These are phyloP conservation scores for Heterodera filipjevi DNA, from an alignment of 2,888 invertebrate genomes.

Conservation along the genomic window DNA sequence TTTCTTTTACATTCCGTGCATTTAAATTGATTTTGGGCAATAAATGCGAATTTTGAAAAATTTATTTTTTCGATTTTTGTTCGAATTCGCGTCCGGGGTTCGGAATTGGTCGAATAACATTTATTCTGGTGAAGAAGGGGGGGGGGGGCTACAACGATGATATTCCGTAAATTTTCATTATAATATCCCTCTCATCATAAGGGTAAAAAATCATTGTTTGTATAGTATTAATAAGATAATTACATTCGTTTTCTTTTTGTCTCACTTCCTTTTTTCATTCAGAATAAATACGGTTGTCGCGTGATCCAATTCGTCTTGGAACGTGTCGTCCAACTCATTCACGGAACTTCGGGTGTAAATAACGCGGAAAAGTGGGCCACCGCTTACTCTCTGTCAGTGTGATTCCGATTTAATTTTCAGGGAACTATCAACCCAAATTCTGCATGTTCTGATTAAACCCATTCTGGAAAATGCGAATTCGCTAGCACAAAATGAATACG, in stretches of 20 bases:
- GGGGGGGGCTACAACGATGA: too few relatives aligned
- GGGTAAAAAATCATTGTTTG: too few relatives aligned
- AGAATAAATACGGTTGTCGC: constrained; percentile 38
- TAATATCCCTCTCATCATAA: too few relatives aligned
- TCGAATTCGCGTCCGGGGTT: too few relatives aligned
- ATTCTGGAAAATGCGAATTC: constrained; percentile 37
- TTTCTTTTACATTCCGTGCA: too few relatives aligned
- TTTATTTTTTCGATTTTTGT: too few relatives aligned
- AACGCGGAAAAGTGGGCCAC: not conserved
- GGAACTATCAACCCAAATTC: constrained; percentile 26
- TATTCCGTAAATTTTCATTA: too few relatives aligned
- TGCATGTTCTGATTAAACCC: constrained; percentile 35
- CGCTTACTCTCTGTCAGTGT: not conserved
- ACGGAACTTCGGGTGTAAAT: not conserved
- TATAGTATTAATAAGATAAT: too few relatives aligned
- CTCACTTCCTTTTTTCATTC: not conserved
- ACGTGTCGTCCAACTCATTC: constrained; percentile 15
- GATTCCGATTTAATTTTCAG: not conserved
- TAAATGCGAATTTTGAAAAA: too few relatives aligned
- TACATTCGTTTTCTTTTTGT: not conserved
- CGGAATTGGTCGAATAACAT: too few relatives aligned
- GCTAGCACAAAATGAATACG: constrained; percentile 51
- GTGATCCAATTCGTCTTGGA: constrained; percentile 50
- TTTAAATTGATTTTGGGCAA: too few relatives aligned
- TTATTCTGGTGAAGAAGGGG: too few relatives aligned